Base-by-base conservation (phyloP, 2,113 vertebrate species). In the Phylloscopus trochiloides region DNA sequence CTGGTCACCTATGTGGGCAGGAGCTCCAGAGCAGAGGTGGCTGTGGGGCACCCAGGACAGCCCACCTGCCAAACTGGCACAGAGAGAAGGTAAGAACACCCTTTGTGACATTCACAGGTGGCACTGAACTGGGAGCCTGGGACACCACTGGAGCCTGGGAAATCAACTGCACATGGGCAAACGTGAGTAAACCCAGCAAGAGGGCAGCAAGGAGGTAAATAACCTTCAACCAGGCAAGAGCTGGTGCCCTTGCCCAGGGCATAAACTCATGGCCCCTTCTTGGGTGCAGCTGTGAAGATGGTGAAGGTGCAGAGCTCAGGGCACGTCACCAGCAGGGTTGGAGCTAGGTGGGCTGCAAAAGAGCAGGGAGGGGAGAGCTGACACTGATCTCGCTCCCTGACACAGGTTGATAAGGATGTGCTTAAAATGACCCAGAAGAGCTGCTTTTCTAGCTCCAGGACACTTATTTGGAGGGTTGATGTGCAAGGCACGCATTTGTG, bases 1-100 rank as follows among this genome's bases (percentile, higher is more conserved):
- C 66, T 80, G 51, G 21, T 61, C 31, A 42, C 0, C 0, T 8
- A 2, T 0, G 0, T 31, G 73, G 43, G n/a, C 67, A 70, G 67
- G 17, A 79, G 19, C n/a, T 55, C 22, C 24, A 43, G 34, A 26
- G 78, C 26, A n/a, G 68, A 58, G 45, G 34, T 22, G 51, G 45
- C 31, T 80, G 16, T 42, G 68, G 31, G 87, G 31, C n/a, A 52
- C 38, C 38, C 75, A 76, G 70, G 31, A 45, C 57, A 81, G 51
- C 26, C 24, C 63, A 54, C 7, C 57, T 29, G 16, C 43, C 86
- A 20, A 16, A 14, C 21, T 48, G 34, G 15, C 40, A 36, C 26
- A 43, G 47, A 31, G 9, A 48, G 34, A 51, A 66, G 26, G 7
- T 19, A 22, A 36, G 52, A 93, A 25, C 19, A n/a, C 7, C 51